Evolutionary conservation across 2,797 vertebrate genomes (phyloP), one percentile per base, ranked within the genome.

Genomic region (Syndactyla subalaris): DNA sequence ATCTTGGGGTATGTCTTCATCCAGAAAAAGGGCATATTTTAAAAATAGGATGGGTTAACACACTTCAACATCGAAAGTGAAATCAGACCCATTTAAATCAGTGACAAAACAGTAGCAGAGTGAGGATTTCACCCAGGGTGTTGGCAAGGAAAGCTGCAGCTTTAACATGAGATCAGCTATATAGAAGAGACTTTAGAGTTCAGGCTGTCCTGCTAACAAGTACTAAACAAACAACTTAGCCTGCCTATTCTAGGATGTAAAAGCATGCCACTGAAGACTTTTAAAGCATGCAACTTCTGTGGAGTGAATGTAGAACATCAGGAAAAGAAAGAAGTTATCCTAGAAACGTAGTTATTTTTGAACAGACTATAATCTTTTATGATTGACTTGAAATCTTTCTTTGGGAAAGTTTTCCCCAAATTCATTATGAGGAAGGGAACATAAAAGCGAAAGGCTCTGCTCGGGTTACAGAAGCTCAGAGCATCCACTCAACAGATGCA

Each of bases 21-120:
- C 61, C 74, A 86, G 88, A 83, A 91, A 85, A 95, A 92, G 78
- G 91, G 81, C 39, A 27, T 55, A 34, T 63, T 85, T 91, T 92
- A 55, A 77, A 96, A 94, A 86, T 22, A 91, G 79, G 32, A 83
- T 26, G 21, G 26, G 79, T 89, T 93, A 90, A 71, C 76, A 34
- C 46, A 63, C 48, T 92, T 73, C 46, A 86, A 14, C 45, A 88
- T 73, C 55, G 19, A 0, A 66, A 94, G 76, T 12, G 45, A 88
- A 95, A 92, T 79, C 12, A 1, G 11, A 86, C 63, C 89, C 85
- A 71, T 63, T 85, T 76, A 63, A 84, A 61, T 43, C 63, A 72
- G 63, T 57, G 88, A 66, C 45, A 81, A 83, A 92, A 82, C 61
- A 78, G 85, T 21, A 74, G 63, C 70, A 61, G 59, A 77, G 59